Evolutionary conservation across 2,113 vertebrate species (phyloP), one percentile per base, ranked within the genome.

Genomic region (Lethenteron reissneri): DNA sequence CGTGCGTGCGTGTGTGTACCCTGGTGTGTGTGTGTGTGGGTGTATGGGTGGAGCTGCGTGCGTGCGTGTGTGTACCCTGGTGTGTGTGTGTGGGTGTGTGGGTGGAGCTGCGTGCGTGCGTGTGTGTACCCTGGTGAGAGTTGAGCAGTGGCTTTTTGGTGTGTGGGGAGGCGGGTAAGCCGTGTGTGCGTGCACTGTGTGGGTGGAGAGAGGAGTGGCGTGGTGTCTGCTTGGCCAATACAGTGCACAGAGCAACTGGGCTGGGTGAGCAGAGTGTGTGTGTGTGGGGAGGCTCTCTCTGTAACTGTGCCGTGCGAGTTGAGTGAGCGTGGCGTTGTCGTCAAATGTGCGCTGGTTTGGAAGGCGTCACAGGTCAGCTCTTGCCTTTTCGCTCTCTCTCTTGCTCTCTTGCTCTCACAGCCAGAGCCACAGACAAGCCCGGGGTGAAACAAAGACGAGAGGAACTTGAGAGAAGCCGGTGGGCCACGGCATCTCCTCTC

Each of bases 1-100:
- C 3, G 60, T 64, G n/a, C n/a, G n/a, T n/a, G n/a, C n/a, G n/a
- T n/a, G n/a, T n/a, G 60, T 64, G 60, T 64, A 19, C 17, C 17
- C 17, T 19, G 17, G 60, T 64, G 60, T 64, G 60, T 64, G 60
- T 64, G 60, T 64, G 60, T 64, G 60, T 64, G 60, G 13, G 60
- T 64, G 60, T 64, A 19, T 68, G 6, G 8, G 6, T 68, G 62
- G 15, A 19, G 15, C 6, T 64, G 60, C 17, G 60, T 64, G 60
- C 17, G 17, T 19, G 17, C 17, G 17, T 3, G 60, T 3, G 60
- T 64, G 60, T 3, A 3, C 17, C 17, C 17, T 19, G 17, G 17
- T 19, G 17, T 19, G 17, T 19, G 17, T 19, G 17, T 19, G n/a
- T n/a, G n/a, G 13, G 13, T 64, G 60, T 14, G 3, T 64, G 60